Evolutionary conservation across 2,888 invertebrate species (phyloP).

Genomic region (Loripinus fragilis): DNA sequence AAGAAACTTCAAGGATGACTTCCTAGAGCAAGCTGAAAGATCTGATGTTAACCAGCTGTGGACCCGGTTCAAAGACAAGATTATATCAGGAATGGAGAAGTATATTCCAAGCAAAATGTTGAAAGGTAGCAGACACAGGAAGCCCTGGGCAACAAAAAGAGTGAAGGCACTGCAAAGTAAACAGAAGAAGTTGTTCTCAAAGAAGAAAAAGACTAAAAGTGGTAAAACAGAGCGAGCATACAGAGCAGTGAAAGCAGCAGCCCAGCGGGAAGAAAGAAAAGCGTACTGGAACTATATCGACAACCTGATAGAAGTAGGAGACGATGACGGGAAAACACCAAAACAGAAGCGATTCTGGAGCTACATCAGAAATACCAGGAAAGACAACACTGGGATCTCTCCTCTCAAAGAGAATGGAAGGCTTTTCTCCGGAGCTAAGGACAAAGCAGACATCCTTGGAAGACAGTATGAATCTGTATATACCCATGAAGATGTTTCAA

Average conservation of each 20-base stretch:
- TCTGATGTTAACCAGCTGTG: not conserved
- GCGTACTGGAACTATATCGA: slow-evolving; percentile 30
- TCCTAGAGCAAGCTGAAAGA: no score
- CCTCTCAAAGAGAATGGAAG: slow-evolving; percentile 11
- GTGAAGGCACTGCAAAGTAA: not conserved
- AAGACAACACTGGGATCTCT: slow-evolving; percentile 2
- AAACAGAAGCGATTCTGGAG: not conserved
- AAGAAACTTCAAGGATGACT: not conserved
- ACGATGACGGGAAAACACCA: not conserved
- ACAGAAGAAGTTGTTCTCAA: not conserved
- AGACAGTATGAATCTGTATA: no score
- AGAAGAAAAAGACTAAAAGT: slow-evolving; percentile 7
- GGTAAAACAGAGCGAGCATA: slow-evolving; percentile 6
- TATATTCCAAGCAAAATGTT: slow-evolving; percentile 8
- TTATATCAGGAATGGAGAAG: not conserved
- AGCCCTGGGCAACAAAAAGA: not conserved
- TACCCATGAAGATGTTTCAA: no score
- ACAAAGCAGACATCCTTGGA: slow-evolving; percentile 6
- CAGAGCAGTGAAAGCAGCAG: slow-evolving; percentile 14
- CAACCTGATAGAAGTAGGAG: slow-evolving; percentile 23
- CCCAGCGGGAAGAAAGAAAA: slow-evolving; percentile 1
- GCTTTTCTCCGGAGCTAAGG: not conserved
- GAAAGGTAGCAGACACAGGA: not conserved
- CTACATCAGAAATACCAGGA: not conserved
- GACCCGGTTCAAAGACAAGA: not conserved